phyloP scores from a whole-genome alignment of 1,140 invertebrate species.

The Polypedilum pembai region DNA sequence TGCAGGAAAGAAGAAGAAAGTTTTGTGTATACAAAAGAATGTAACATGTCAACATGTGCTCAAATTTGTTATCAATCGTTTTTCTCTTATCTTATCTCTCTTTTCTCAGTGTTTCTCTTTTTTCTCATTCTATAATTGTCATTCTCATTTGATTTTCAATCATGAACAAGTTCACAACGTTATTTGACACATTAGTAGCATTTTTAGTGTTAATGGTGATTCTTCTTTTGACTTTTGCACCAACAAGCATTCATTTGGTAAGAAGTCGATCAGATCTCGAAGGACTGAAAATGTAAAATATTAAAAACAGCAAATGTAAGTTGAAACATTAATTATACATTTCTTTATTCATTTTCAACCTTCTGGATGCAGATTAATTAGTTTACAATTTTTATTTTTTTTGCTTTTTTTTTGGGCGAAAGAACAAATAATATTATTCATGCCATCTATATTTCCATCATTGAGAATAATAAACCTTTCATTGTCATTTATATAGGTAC shows the following conservation, averaged over 20 bases:
- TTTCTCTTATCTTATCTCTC: no score
- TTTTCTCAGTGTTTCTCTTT: no score
- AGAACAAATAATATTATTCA: background rate
- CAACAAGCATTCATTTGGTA: background rate
- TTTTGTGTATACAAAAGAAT: no score
- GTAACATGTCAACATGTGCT: no score
- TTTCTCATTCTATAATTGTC: no score
- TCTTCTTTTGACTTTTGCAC: background rate
- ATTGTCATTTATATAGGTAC: background rate
- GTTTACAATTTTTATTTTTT: background rate
- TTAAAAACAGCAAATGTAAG: background rate
- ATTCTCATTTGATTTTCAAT: background rate
- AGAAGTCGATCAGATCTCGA: background rate
- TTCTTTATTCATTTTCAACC: background rate
- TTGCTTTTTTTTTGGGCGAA: background rate
- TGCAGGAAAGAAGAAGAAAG: no score
- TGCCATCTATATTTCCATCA: background rate
- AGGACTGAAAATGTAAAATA: background rate
- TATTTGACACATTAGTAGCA: conserved; percentile 30
- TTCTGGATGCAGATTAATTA: conserved; percentile 7
- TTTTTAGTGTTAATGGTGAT: conserved; percentile 2
- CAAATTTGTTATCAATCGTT: no score
- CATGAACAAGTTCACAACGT: background rate
- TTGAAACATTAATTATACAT: conserved; percentile 16
- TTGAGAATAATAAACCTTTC: background rate